These are phyloP conservation scores for Fregetta grallaria DNA, from an alignment of 2,113 vertebrate genomes.

Conservation along the genomic window DNA sequence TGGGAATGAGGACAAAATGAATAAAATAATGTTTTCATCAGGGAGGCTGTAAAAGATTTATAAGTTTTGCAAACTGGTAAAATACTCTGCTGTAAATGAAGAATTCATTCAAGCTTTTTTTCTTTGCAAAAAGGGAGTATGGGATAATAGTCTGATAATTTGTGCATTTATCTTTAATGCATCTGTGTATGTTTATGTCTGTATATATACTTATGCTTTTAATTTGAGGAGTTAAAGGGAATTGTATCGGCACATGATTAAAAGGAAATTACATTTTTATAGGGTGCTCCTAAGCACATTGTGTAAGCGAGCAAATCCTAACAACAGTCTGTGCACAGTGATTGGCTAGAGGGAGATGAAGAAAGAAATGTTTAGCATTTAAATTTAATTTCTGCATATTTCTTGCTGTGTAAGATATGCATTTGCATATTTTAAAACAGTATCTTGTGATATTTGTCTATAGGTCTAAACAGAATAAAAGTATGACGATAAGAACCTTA, in stretches of 20 bases:
- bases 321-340: not conserved
- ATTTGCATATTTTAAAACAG: not conserved
- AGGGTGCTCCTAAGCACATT: not conserved
- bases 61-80: not conserved
- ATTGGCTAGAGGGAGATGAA: not conserved
- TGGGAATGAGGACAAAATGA: not conserved
- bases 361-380: not conserved
- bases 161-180: not conserved
- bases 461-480: not conserved
- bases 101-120: not conserved
- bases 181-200: not conserved
- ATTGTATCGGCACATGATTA: not conserved
- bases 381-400: not conserved
- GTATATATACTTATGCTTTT: not conserved
- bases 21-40: not conserved
- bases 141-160: not conserved
- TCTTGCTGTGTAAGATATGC: not conserved
- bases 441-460: not conserved
- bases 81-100: not conserved
- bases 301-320: constrained; percentile 18
- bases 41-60: not conserved
- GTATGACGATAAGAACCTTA: not conserved
- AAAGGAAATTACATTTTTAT: not conserved
- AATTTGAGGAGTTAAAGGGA: not conserved
- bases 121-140: not conserved